A percentile compares a stretch with the other conserved stretches of the same genome.
Evolutionary conservation across 1,140 invertebrate genomes (phyloP).

Genomic region (Chelonus insularis): DNA sequence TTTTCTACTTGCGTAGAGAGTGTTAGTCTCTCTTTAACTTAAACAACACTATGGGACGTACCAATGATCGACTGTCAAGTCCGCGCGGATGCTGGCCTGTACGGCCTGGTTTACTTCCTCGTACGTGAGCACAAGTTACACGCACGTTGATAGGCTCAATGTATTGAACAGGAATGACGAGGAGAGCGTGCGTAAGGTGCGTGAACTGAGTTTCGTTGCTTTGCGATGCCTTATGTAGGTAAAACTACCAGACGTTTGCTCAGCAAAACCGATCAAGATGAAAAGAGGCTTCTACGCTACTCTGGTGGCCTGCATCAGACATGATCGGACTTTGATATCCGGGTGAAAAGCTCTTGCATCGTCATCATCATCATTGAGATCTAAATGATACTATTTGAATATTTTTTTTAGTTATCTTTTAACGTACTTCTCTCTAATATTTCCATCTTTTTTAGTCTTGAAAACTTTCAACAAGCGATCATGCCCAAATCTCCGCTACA

Average conservation of each 20-base stretch:
- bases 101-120: constrained; percentile 58
- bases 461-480: constrained; percentile 18
- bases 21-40: constrained; percentile 45
- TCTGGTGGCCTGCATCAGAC: constrained; percentile 47
- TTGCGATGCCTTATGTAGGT: constrained; percentile 27
- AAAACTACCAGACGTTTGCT: constrained; percentile 23
- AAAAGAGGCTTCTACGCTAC: constrained; percentile 22
- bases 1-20: constrained; percentile 50
- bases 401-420: too few relatives aligned
- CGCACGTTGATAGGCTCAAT: constrained; percentile 10
- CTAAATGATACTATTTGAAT: too few relatives aligned
- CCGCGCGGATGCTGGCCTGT: constrained; percentile 38
- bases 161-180: constrained; percentile 13
- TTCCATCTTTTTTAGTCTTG: not conserved
- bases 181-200: constrained; percentile 27
- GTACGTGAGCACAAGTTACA: constrained; percentile 31
- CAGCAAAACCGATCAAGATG: constrained; percentile 7
- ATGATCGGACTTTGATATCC: constrained; percentile 32
- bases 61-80: constrained; percentile 5
- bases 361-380: not conserved
- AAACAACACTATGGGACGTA: not conserved
- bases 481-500: constrained; percentile 12
- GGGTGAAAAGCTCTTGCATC: constrained; percentile 23
- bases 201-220: constrained; percentile 33
- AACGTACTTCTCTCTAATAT: not conserved